Base-by-base conservation (phyloP, 2,113 vertebrate species). In the Tragelaphus strepsiceros region DNA sequence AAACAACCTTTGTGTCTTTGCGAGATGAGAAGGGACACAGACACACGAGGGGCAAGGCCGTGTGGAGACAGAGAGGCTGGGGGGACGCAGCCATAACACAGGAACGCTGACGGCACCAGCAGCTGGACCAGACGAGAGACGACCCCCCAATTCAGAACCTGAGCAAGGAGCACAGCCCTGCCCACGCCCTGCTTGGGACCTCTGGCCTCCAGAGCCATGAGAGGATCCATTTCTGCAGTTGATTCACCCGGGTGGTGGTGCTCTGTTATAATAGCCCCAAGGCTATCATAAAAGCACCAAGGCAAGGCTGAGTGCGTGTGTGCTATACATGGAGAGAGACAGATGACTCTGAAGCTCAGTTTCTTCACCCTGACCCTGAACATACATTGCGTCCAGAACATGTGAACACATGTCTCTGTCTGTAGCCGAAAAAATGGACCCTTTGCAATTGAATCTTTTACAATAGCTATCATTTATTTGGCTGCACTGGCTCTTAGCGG, bases 391-490 rank as follows among this genome's bases (percentile, higher is more conserved):
- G 17, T 83, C 15, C 2, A 24, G 14, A 59, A 64, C 0, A 0
- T 8, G 90, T 51, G 3, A 88, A 30, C 77, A 39, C 39, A 1
- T 17, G 0, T 64, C 78, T 82, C 84, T 98, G 96, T 97, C 95
- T 96, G 97, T 94, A 94, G 95, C 53, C 51, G 96, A 96, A 96
- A 98, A 98, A 61, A 78, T 13, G 26, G 26, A 94, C 35, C 54
- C 80, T 87, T 43, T 80, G 24, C 35, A 43, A 16, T 2, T 14
- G 67, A 14, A 43, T 77, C 21, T 43, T 12, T 74, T 43, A 24
- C 22, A 43, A 43, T 4, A 13, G 6, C 39, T 77, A 77, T 26
- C 39, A 26, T 43, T 24, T 43, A 26, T 14, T 7, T 15, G 74
- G 74, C 74, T 28, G 43, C 24, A 6, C 39, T 9, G 39, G 74